Percentiles rank a stretch among this genome's conserved stretches.
phyloP scores from a whole-genome alignment of 1,140 invertebrate genomes.

The Ganaspis sp. region DNA sequence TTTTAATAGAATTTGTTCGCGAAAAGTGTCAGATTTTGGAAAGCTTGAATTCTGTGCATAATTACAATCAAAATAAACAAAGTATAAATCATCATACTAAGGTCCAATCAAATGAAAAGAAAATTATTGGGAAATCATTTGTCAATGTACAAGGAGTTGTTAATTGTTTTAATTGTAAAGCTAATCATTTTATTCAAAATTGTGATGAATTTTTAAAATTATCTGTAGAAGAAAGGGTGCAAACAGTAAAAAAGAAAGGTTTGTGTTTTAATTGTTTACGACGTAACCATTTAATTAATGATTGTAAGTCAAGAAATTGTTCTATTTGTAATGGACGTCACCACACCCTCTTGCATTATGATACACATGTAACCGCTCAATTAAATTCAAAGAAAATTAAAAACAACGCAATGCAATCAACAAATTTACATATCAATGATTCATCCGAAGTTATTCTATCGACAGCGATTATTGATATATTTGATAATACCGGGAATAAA shows the following conservation, averaged over 20 bases:
- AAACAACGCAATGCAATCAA: neutral
- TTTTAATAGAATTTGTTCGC: conserved; percentile 56
- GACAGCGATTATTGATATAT: conserved; percentile 32
- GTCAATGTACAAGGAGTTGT: too few relatives aligned
- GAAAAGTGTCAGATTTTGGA: conserved; percentile 56
- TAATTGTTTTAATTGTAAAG: conserved; percentile 33
- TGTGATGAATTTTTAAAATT: conserved; percentile 37
- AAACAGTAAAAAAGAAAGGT: conserved; percentile 31
- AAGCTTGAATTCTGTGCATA: conserved; percentile 8
- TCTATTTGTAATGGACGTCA: conserved; percentile 27
- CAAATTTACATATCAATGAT: neutral
- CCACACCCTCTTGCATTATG: conserved; percentile 41
- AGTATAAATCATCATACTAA: neutral
- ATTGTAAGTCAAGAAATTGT: neutral
- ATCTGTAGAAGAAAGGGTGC: conserved; percentile 9
- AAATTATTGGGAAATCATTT: conserved; percentile 6
- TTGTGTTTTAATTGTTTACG: conserved; percentile 41
- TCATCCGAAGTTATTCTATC: conserved; percentile 35
- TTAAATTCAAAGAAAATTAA: neutral
- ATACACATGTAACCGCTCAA: neutral
- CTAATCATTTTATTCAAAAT: conserved; percentile 35
- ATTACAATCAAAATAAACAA: conserved; percentile 16
- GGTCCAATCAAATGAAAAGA: conserved; percentile 20
- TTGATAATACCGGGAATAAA: conserved; percentile 20
- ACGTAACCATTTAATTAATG: neutral